Conservation (phyloP, 1,140 invertebrate species). For the Centruroides vittatus region DNA sequence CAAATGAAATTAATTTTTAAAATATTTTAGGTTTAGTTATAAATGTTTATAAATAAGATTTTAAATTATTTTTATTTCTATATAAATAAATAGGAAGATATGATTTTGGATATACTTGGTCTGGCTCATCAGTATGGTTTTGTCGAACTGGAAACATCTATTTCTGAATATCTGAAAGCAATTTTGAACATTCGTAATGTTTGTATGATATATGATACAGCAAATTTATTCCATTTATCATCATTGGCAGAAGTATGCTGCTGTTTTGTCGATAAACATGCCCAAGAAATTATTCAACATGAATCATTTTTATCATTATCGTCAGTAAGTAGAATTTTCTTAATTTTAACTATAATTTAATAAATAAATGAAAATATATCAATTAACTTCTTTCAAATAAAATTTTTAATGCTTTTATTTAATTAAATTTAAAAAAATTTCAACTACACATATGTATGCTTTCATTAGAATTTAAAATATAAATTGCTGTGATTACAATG, state of each 20-base stretch:
- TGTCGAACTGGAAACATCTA: conserved; percentile 71
- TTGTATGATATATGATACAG: conserved; percentile 83
- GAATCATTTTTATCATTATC: conserved; percentile 73
- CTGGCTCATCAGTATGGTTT: conserved; percentile 93
- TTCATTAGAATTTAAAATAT: too few species aligned
- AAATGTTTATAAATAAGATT: too few species aligned
- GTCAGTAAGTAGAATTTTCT: conserved; percentile 40
- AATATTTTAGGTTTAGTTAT: too few species aligned
- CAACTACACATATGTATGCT: too few species aligned
- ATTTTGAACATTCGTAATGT: conserved; percentile 76
- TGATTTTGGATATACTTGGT: conserved; percentile 68
- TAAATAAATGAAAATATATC: too few species aligned
- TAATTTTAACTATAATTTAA: background rate
- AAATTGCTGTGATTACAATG: too few species aligned
- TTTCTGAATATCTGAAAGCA: conserved; percentile 83
- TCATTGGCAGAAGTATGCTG: conserved; percentile 45
- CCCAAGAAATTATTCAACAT: conserved; percentile 62
- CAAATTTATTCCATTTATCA: conserved; percentile 52
- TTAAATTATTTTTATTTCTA: too few species aligned
- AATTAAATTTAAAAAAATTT: too few species aligned
- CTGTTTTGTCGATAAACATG: conserved; percentile 75
- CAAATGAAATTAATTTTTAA: too few species aligned
- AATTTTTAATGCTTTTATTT: too few species aligned
- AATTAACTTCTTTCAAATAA: too few species aligned
- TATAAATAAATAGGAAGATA: conserved; percentile 45